These are phyloP conservation scores for Lontra canadensis DNA, from an alignment of 2,113 vertebrate species.

Conservation along the genomic window DNA sequence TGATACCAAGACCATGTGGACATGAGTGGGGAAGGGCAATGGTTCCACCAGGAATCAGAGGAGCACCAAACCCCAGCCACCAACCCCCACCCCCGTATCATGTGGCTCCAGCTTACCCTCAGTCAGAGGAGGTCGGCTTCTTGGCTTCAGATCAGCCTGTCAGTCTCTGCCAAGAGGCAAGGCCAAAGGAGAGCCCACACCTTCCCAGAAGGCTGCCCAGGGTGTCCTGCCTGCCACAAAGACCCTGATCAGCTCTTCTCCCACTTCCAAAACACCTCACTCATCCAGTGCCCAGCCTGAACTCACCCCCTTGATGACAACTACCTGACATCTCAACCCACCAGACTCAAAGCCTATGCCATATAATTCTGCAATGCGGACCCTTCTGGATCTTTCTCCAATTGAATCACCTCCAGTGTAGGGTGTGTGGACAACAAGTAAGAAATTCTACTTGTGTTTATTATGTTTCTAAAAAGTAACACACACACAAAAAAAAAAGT, in stretches of 20 bases:
- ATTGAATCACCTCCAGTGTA: neutral
- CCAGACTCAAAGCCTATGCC: neutral
- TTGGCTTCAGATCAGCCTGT: neutral
- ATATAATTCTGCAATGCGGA: neutral
- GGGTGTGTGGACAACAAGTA: neutral
- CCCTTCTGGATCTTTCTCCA: neutral
- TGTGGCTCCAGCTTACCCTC: neutral
- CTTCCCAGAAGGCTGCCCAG: neutral
- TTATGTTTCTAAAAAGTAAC: neutral
- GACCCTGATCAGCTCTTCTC: neutral
- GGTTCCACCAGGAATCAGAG: neutral
- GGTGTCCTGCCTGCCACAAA: neutral
- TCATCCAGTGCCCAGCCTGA: neutral
- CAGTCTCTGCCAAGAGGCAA: neutral
- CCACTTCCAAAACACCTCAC: neutral
- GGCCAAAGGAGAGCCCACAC: fast-evolving
- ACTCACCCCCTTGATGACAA: neutral
- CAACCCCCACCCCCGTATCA: neutral
- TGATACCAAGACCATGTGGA: neutral
- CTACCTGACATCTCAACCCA: neutral
- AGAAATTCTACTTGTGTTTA: neutral
- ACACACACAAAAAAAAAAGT: neutral
- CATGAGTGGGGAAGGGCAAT: neutral
- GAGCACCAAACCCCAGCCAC: too few species aligned
- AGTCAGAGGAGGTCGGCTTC: neutral